phyloP scores from a whole-genome alignment of 2,113 vertebrate species.

The Cairina moschata region DNA sequence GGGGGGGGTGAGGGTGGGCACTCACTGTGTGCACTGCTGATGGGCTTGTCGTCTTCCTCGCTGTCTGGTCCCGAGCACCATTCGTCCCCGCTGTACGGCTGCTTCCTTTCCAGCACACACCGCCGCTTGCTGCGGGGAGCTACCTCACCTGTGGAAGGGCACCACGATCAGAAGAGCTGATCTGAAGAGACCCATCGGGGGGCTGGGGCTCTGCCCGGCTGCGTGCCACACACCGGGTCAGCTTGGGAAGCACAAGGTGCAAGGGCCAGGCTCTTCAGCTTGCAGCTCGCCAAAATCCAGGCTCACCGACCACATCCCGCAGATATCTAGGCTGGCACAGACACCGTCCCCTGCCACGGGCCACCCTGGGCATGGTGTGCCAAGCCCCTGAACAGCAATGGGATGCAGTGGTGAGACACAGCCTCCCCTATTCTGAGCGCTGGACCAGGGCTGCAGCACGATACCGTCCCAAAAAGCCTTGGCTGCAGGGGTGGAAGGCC shows the following conservation, averaged over 20 bases:
- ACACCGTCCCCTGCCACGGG: not conserved
- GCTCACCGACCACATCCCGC: too few species aligned
- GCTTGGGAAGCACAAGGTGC: not conserved
- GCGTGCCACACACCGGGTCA: not conserved
- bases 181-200: not conserved
- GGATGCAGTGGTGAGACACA: not conserved
- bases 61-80: slow-evolving; percentile 97
- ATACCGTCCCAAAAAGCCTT: not conserved
- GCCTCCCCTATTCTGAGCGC: too few species aligned
- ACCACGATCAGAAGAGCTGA: not conserved
- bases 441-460: not conserved
- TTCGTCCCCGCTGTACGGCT: slow-evolving; percentile 97
- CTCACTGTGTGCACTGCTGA: slow-evolving; percentile 88
- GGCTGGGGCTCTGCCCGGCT: not conserved
- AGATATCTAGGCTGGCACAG: not conserved
- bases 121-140: slow-evolving; percentile 93
- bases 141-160: slow-evolving; percentile 79
- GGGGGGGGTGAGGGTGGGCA: not conserved
- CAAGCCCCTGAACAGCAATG: not conserved
- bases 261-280: not conserved
- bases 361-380: not conserved
- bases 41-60: slow-evolving; percentile 93
- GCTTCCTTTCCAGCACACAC: slow-evolving; percentile 95
- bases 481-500: not conserved
- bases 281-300: too few species aligned